Conservation (phyloP, 2,797 vertebrate genomes). For the Acanthurus tractus region DNA sequence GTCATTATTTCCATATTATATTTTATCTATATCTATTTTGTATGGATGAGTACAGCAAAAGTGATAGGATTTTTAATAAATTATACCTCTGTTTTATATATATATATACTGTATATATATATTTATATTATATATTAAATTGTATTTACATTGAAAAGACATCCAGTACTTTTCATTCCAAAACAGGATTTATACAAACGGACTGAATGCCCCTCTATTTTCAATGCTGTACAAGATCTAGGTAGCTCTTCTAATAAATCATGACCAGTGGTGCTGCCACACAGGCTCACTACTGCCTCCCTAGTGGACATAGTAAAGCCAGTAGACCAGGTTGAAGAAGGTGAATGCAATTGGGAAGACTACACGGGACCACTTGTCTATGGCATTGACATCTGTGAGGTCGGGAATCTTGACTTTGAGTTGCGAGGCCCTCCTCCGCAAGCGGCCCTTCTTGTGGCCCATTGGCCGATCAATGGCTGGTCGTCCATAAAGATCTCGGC, state of each 20-base stretch:
- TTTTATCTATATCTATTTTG: slow-evolving; percentile 58
- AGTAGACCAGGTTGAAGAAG: slow-evolving; percentile 97
- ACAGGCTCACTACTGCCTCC: slow-evolving; percentile 38
- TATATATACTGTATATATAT: slow-evolving; percentile 33
- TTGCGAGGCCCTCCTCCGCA: slow-evolving; percentile 92
- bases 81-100: slow-evolving; percentile 73
- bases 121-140: slow-evolving; percentile 61
- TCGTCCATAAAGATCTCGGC: slow-evolving; percentile 89
- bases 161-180: slow-evolving; percentile 57
- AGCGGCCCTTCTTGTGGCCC: slow-evolving; percentile 88
- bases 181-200: slow-evolving; percentile 70
- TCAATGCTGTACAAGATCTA: slow-evolving; percentile 50
- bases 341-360: slow-evolving; percentile 94
- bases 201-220: slow-evolving; percentile 61
- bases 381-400: slow-evolving; percentile 95
- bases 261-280: slow-evolving; percentile 4
- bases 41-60: slow-evolving; percentile 74
- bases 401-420: slow-evolving; percentile 97
- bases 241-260: slow-evolving; percentile 49
- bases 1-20: slow-evolving; percentile 57
- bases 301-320: slow-evolving; percentile 97
- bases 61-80: slow-evolving; percentile 67
- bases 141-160: slow-evolving; percentile 82
- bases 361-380: slow-evolving; percentile 97
- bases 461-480: slow-evolving; percentile 86